phyloP scores from a whole-genome alignment of 1,140 invertebrate genomes.

The Muscidifurax raptorellus region DNA sequence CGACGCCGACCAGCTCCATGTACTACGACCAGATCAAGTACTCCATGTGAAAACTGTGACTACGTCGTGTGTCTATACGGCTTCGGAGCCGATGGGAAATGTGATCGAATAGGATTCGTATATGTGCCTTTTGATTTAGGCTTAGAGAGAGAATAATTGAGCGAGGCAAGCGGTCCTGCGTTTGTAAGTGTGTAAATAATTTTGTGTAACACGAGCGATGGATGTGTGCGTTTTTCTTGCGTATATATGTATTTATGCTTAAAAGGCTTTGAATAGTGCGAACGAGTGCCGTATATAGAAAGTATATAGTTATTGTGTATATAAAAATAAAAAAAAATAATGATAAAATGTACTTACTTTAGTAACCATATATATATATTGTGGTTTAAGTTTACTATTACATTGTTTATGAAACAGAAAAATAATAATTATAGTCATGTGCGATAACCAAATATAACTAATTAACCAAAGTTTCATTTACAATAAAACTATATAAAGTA shows the following conservation, averaged over 20 bases:
- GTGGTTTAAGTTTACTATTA: neutral
- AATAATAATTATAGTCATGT: neutral
- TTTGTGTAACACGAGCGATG: neutral
- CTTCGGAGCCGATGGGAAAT: neutral
- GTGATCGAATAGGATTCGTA: neutral
- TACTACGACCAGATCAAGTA: constrained; percentile 73
- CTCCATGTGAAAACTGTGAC: constrained; percentile 61
- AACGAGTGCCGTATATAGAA: too few relatives aligned
- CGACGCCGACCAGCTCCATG: constrained; percentile 56
- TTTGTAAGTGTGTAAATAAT: neutral
- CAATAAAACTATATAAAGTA: too few relatives aligned
- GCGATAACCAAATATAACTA: neutral
- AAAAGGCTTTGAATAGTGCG: too few relatives aligned
- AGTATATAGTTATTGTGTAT: too few relatives aligned
- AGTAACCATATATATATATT: neutral
- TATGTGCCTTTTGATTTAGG: neutral
- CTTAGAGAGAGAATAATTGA: neutral
- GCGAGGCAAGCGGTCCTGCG: too few relatives aligned
- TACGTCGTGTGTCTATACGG: neutral
- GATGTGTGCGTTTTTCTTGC: neutral
- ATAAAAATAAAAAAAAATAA: too few relatives aligned
- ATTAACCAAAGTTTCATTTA: too few relatives aligned
- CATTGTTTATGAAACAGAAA: neutral
- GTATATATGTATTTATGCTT: too few relatives aligned
- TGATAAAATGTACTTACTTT: too few relatives aligned